A percentile compares a stretch with the other conserved stretches of the same genome.
These are phyloP conservation scores for Linnaemya vulpina DNA, from an alignment of 2,888 invertebrate species.

Conservation along the genomic window DNA sequence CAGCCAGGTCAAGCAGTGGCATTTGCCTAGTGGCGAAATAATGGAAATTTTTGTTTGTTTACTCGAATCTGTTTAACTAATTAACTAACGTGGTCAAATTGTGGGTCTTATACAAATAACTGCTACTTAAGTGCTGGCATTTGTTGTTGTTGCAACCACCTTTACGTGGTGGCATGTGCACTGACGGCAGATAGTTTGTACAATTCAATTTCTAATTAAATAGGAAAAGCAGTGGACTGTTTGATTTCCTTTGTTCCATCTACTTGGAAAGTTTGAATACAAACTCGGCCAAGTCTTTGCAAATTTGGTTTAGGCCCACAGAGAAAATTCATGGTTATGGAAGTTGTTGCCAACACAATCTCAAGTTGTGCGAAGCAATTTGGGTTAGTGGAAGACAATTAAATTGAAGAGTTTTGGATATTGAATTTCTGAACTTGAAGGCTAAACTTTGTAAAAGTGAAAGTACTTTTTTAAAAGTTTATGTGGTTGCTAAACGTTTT, in stretches of 20 bases:
- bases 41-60: slow-evolving; percentile 41
- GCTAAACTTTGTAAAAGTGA: too few species aligned
- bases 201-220: background rate
- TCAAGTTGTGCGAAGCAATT: too few species aligned
- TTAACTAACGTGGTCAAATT: slow-evolving; percentile 57
- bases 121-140: slow-evolving; percentile 10
- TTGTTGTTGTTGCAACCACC: slow-evolving; percentile 20
- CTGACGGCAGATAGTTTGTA: background rate
- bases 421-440: too few species aligned
- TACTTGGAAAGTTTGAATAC: background rate
- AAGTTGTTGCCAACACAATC: too few species aligned
- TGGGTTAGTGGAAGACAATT: too few species aligned
- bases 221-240: background rate
- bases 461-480: too few species aligned
- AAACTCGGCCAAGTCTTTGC: too few species aligned
- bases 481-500: too few species aligned
- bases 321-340: too few species aligned
- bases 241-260: background rate
- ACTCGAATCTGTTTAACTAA: slow-evolving; percentile 57
- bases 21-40: slow-evolving; percentile 42
- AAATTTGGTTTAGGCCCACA: too few species aligned
- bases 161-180: background rate
- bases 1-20: background rate
- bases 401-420: too few species aligned
- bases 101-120: slow-evolving; percentile 26